Percentiles rank a stretch among this genome's conserved stretches.
Evolutionary conservation across 2,888 invertebrate species (phyloP).

Genomic region (Drosophila gaucha): DNA sequence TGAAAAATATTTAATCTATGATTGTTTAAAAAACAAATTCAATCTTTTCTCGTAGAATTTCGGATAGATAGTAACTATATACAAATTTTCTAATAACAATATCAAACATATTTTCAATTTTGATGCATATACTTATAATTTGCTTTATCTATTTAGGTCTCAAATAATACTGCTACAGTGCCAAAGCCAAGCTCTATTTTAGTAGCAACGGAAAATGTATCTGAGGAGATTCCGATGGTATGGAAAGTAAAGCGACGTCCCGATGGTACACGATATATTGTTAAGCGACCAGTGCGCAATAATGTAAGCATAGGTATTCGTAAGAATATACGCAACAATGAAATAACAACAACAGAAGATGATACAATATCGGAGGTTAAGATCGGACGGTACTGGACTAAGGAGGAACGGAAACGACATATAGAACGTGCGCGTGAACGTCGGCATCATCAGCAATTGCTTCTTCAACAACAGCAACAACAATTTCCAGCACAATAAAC

Average conservation of each 20-base stretch:
- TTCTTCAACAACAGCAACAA: slow-evolving; percentile 23
- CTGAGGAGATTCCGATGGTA: slow-evolving; percentile 85
- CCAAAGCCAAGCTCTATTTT: slow-evolving; percentile 48
- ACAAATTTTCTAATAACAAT: no score
- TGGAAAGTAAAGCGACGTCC: slow-evolving; percentile 92
- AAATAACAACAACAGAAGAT: slow-evolving; percentile 90
- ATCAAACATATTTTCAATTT: not conserved
- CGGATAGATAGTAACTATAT: no score
- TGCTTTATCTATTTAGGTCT: slow-evolving; percentile 41
- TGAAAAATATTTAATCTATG: no score
- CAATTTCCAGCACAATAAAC: slow-evolving; percentile 22
- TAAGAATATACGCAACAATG: slow-evolving; percentile 79
- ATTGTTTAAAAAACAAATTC: no score
- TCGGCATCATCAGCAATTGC: slow-evolving; percentile 82
- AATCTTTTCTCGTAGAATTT: no score
- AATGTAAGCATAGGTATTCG: slow-evolving; percentile 89
- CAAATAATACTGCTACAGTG: slow-evolving; percentile 42
- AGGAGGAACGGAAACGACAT: slow-evolving; percentile 90
- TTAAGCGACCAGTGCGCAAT: slow-evolving; percentile 89
- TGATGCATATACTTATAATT: not conserved
- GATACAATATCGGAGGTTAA: slow-evolving; percentile 92
- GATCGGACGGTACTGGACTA: slow-evolving; percentile 90
- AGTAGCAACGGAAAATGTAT: slow-evolving; percentile 30
- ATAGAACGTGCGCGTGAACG: slow-evolving; percentile 89
- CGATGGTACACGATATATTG: slow-evolving; percentile 91